phyloP scores from a whole-genome alignment of 2,113 vertebrate species.

The Phyllostomus discolor region DNA sequence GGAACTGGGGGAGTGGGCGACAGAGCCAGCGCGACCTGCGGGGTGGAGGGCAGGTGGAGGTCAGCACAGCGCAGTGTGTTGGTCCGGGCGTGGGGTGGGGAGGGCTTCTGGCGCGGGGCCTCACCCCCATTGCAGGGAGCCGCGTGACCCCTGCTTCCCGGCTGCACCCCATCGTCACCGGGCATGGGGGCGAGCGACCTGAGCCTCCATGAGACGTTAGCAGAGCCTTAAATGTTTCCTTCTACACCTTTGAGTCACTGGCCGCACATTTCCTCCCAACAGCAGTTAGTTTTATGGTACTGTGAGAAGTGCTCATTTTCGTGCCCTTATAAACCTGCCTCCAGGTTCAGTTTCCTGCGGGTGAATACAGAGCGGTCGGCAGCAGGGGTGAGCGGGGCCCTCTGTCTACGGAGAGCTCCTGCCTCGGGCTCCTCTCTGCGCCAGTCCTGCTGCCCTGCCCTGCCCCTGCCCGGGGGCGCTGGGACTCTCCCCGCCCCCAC shows the following conservation, averaged over 20 bases:
- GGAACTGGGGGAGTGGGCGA: rapidly evolving
- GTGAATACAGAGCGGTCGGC: neutral
- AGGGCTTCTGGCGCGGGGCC: neutral
- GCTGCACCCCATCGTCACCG: neutral
- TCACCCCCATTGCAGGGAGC: neutral
- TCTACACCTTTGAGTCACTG: neutral
- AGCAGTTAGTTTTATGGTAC: neutral
- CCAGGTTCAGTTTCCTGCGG: neutral
- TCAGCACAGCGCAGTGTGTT: rapidly evolving
- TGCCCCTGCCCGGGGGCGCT: neutral
- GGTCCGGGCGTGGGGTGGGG: neutral
- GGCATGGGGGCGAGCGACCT: rapidly evolving
- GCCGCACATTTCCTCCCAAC: neutral
- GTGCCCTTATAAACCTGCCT: neutral
- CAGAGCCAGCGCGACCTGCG: no score
- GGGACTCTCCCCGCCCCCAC: neutral
- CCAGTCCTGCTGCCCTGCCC: no score
- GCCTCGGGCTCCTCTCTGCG: rapidly evolving
- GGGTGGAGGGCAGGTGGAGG: neutral
- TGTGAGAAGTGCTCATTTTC: neutral
- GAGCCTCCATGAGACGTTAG: rapidly evolving
- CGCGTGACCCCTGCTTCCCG: rapidly evolving
- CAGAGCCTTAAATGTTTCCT: neutral
- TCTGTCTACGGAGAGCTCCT: no score
- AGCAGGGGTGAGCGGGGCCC: rapidly evolving